A percentile compares a stretch with the other conserved stretches of the same genome.
phyloP scores from a whole-genome alignment of 1,140 invertebrate genomes.

The Eupeodes corollae region DNA sequence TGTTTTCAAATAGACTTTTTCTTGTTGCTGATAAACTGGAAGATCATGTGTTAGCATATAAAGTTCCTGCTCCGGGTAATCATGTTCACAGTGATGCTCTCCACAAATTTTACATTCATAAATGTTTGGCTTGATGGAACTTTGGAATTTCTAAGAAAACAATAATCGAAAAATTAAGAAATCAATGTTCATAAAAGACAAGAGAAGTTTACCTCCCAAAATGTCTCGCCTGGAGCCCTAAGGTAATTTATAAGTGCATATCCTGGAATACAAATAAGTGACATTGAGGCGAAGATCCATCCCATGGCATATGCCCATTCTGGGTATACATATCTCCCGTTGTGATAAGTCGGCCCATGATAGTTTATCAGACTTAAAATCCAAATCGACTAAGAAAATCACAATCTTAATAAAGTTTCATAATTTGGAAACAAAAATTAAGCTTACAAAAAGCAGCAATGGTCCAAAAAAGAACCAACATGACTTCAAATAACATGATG shows the following conservation, averaged over 20 bases:
- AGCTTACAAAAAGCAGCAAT: conserved; percentile 61
- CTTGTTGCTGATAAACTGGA: no score
- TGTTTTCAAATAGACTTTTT: no score
- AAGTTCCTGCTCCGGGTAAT: conserved; percentile 32
- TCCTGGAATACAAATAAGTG: conserved; percentile 74
- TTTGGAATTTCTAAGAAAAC: conserved; percentile 42
- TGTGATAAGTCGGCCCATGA: conserved; percentile 65
- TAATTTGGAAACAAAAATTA: neutral
- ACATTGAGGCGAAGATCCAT: conserved; percentile 74
- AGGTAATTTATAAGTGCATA: conserved; percentile 63
- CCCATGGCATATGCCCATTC: conserved; percentile 73
- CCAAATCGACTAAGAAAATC: conserved; percentile 56
- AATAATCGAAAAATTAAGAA: neutral
- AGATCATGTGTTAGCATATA: conserved; percentile 32
- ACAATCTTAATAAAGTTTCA: neutral
- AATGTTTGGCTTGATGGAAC: conserved; percentile 44
- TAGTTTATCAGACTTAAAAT: conserved; percentile 80
- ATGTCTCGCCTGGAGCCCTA: conserved; percentile 55
- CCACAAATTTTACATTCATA: conserved; percentile 48
- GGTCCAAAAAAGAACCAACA: conserved; percentile 78
- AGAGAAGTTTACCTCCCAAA: conserved; percentile 52
- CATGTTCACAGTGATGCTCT: conserved; percentile 39
- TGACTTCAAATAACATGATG: conserved; percentile 68
- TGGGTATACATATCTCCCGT: conserved; percentile 67
- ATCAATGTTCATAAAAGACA: neutral